These are phyloP conservation scores for Oenanthe melanoleuca DNA, from an alignment of 2,113 vertebrate genomes.

Conservation along the genomic window DNA sequence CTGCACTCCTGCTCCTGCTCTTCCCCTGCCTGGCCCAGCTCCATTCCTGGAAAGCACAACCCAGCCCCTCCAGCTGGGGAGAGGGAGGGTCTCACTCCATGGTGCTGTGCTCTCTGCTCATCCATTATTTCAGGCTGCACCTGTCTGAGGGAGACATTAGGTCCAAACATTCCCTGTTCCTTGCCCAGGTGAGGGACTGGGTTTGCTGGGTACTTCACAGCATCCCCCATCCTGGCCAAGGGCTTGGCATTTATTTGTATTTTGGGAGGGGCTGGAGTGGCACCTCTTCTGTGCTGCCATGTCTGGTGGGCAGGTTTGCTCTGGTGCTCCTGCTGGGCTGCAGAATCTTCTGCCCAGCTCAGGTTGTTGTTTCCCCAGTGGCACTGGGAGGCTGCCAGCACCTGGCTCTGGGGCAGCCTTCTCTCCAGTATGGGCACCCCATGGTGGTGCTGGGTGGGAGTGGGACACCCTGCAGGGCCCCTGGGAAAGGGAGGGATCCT, in stretches of 20 bases:
- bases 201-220: not conserved
- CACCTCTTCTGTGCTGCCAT: not conserved
- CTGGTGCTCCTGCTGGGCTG: not conserved
- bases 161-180: not conserved
- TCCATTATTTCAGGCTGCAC: not conserved
- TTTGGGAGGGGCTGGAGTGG: not conserved
- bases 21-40: not conserved
- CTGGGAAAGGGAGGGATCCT: not conserved
- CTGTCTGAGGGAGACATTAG: not conserved
- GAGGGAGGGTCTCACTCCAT: fast-evolving
- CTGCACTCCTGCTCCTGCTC: not conserved
- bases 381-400: not conserved
- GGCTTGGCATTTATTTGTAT: not conserved
- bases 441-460: not conserved
- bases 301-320: not conserved
- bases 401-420: not conserved
- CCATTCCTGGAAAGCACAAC: not conserved
- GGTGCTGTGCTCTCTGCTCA: not conserved
- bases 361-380: not conserved
- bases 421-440: not conserved
- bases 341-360: not conserved
- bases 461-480: not conserved
- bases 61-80: not conserved
- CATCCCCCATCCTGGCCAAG: not conserved
- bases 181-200: not conserved